These are phyloP conservation scores for Amazona vittata DNA, from an alignment of 2,113 vertebrate genomes.

Conservation along the genomic window DNA sequence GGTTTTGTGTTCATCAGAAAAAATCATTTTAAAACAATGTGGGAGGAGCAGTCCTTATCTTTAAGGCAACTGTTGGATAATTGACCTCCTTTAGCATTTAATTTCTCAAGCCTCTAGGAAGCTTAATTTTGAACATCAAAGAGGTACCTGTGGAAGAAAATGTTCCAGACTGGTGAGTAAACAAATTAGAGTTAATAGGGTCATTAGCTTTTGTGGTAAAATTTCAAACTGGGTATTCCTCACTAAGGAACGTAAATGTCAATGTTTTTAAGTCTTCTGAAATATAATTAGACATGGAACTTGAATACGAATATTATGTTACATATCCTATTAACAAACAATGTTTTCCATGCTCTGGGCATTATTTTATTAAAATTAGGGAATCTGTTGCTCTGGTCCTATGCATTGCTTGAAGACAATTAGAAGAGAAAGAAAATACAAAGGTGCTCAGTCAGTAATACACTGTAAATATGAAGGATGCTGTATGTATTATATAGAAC, in stretches of 20 bases:
- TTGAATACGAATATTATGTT: constrained; percentile 49
- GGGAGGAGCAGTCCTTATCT: constrained; percentile 70
- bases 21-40: constrained; percentile 38
- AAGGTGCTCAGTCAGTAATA: not conserved
- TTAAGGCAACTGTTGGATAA: constrained; percentile 76
- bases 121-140: constrained; percentile 80
- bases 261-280: constrained; percentile 60
- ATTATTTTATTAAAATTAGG: not conserved
- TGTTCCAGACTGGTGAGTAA: constrained; percentile 81
- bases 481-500: not conserved
- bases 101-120: constrained; percentile 80
- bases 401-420: constrained; percentile 1
- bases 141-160: constrained; percentile 77
- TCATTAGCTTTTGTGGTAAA: constrained; percentile 78
- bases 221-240: constrained; percentile 73
- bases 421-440: not conserved
- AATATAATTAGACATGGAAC: constrained; percentile 68
- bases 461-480: not conserved
- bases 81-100: constrained; percentile 80
- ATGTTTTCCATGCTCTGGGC: constrained; percentile 22
- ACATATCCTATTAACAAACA: constrained; percentile 33
- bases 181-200: constrained; percentile 81
- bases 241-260: constrained; percentile 58
- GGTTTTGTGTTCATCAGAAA: constrained; percentile 64
- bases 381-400: not conserved